Evolutionary conservation across 2,113 vertebrate genomes (phyloP).

Genomic region (Nesoenas mayeri): DNA sequence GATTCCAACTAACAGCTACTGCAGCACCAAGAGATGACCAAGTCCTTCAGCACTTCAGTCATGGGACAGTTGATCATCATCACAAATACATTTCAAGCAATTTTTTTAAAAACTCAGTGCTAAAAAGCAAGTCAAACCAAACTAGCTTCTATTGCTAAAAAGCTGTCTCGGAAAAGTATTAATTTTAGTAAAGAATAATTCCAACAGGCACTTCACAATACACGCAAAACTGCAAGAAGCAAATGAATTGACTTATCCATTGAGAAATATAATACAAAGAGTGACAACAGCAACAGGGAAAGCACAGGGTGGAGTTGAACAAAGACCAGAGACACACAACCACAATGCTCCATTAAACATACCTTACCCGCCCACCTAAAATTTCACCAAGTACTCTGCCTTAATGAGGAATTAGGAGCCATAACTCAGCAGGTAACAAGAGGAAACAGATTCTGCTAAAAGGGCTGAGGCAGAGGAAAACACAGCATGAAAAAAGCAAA

Average conservation of each 20-base stretch:
- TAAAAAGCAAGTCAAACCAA: background rate
- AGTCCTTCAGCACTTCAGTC: constrained; percentile 3
- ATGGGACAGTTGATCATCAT: background rate
- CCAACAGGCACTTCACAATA: background rate
- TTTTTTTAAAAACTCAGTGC: background rate
- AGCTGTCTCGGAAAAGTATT: background rate
- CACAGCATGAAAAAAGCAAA: background rate
- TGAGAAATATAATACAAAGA: background rate
- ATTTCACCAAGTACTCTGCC: background rate
- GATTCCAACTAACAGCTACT: background rate
- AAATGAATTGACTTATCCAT: background rate
- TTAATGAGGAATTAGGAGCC: background rate
- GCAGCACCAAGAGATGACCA: background rate
- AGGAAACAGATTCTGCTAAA: background rate
- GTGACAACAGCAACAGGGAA: background rate
- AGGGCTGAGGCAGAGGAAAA: background rate
- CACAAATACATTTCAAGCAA: background rate
- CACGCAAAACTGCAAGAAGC: background rate
- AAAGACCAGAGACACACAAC: background rate
- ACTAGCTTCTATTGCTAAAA: background rate
- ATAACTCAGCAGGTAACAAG: background rate
- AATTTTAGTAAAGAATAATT: background rate
- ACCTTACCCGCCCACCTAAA: background rate
- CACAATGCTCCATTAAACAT: background rate
- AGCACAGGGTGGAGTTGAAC: background rate